Evolutionary conservation across 2,888 invertebrate genomes (phyloP), one percentile per base, ranked within the genome.

Genomic region (Drosophila cognata): DNA sequence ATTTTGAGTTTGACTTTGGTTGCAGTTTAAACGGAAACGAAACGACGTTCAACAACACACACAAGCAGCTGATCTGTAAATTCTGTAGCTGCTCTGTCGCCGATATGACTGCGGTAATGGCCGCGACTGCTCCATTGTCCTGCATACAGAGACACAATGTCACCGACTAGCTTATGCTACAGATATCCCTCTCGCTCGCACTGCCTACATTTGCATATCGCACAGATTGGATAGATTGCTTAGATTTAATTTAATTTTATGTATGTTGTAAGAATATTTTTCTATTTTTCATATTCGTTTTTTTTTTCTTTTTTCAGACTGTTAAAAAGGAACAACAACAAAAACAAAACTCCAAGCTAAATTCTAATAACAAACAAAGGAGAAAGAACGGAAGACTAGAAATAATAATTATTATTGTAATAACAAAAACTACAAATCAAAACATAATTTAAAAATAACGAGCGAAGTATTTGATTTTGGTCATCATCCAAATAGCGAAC

Each of bases 321-420:
- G 89, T 74, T 78, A 81, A 66, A 70, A 82, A 82, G 81, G 77
- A 83, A 89, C 67, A 81, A 80, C 68, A 74, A 72, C 53, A 69
- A 71, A 58, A 71, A 68, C 61, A 63, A 64, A 81, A 66, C 48
- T 57, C 57, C 69, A 84, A 83, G 75, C 68, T 79, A 77, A 64
- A 74, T 67, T 72, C 50, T 46, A 46, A 74, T 71, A 73, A 61
- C 21, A 58, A 64, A 66, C 52, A 78, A 75, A 90, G 79, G 84
- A 89, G 86, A 77, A 81, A 88, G 82, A 86, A 75, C 71, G 75
- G 86, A 86, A 90, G 82, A 84, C 82, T 86, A 80, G 74, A 81
- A 73, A 72, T 80, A 85, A 84, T 66, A 66, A 71, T 71, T 71
- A 79, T 57, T 68, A 79, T 63, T 69, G 52, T 36, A 63, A 67